Evolutionary conservation across 2,888 invertebrate genomes (phyloP).

Genomic region (Timandra comae): DNA sequence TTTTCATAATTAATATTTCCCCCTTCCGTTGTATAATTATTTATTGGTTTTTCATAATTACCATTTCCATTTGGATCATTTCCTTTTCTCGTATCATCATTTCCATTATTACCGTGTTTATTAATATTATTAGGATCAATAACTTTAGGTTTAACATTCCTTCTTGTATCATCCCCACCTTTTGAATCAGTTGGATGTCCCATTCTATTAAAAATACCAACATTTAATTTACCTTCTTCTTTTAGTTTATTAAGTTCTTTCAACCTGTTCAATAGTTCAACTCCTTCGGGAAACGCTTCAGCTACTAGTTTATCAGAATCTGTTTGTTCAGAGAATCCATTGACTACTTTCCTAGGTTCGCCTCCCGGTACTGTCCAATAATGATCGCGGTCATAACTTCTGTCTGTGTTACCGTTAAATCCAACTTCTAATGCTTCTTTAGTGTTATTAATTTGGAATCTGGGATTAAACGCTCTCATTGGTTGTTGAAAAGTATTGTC

Average conservation of each 20-base stretch:
- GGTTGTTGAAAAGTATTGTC: slow-evolving; percentile 1
- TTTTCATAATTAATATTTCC: not conserved
- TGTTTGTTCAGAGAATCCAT: slow-evolving; percentile 2
- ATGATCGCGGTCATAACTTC: not conserved
- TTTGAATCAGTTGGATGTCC: too few relatives aligned
- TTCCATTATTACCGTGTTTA: too few relatives aligned
- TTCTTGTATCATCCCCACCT: too few relatives aligned
- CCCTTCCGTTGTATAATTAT: too few relatives aligned
- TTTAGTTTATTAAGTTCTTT: slow-evolving; percentile 29
- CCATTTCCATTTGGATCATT: too few relatives aligned
- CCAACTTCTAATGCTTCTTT: not conserved
- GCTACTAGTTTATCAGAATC: slow-evolving; percentile 12
- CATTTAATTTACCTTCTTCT: slow-evolving; percentile 17
- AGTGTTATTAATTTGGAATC: slow-evolving; percentile 1
- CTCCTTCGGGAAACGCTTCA: slow-evolving; percentile 17
- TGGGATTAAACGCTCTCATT: slow-evolving; percentile 1
- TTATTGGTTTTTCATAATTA: too few relatives aligned
- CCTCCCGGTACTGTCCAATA: not conserved
- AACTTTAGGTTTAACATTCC: too few relatives aligned
- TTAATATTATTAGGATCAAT: slow-evolving; percentile 2
- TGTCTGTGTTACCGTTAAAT: not conserved
- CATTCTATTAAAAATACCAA: not conserved
- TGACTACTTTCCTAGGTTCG: not conserved
- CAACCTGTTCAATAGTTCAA: slow-evolving; percentile 23
- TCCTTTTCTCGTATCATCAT: too few relatives aligned